Evolutionary conservation across 2,113 vertebrate species (phyloP), one percentile per base, ranked within the genome.

Genomic region (Probosciger aterrimus): DNA sequence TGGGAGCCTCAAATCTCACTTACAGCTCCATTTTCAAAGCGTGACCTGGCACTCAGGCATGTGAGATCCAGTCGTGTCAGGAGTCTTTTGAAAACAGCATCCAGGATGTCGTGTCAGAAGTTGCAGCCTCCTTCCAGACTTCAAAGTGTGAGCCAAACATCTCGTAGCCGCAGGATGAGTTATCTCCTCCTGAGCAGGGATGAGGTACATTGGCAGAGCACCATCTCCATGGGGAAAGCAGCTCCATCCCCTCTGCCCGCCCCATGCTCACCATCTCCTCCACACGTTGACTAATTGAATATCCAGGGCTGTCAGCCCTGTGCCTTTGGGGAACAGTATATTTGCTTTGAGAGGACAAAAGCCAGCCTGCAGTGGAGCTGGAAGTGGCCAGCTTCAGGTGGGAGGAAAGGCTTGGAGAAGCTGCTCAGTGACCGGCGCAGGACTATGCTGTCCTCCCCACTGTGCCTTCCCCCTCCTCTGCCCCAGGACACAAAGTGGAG

Each of bases 371-470:
- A 1, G 35, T 1, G 2, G 46, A 50, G 57, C 28, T 50, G 35
- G 37, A 67, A 50, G 9, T 37, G 5, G 2, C 57, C 57, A 59
- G 41, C 71, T 86, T 67, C 4, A 5, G 35, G 25, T 82, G 57
- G 59, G 53, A 85, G 59, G 41, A 88, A 44, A 39, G 44, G 28
- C 41, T 90, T 92, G 3, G 5, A 55, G 68, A 92, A 75, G 43
- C 25, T 0, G 0, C 69, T 78, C 0, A 0, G 23, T 1, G 3
- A 65, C n/a, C 1, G 2, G 2, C 0, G 33, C 44, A 71, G 44
- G 53, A 57, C n/a, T 10, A 43, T 2, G 0, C 23, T 80, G 30
- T 74, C 16, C 14, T 81, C 46, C 39, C 20, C 24, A 11, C 18
- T 5, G 0, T 27, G 55, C 35, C 39, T 53, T 88, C 50, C 17